A percentile compares a stretch with the other conserved stretches of the same genome.
These are phyloP conservation scores for Allygus modestus DNA, from an alignment of 2,888 invertebrate species.

Conservation along the genomic window DNA sequence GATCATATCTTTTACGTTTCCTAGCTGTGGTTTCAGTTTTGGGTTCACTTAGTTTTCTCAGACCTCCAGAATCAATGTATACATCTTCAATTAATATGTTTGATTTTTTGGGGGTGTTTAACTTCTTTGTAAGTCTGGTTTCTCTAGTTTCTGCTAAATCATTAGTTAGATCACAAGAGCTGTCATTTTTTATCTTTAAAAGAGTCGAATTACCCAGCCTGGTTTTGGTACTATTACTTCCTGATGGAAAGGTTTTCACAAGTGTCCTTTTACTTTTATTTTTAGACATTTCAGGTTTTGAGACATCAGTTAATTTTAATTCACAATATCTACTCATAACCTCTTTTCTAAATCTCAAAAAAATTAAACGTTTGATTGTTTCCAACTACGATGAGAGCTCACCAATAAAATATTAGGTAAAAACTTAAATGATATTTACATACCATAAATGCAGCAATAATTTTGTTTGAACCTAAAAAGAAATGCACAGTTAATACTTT, in stretches of 20 bases:
- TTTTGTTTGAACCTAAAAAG: background rate
- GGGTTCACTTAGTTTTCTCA: background rate
- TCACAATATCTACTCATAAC: conserved; percentile 20
- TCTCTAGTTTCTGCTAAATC: background rate
- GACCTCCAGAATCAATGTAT: background rate
- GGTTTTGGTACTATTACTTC: background rate
- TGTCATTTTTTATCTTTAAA: background rate
- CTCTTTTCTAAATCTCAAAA: background rate
- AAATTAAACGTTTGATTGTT: no score
- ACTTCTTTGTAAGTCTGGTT: background rate
- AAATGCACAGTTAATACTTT: no score
- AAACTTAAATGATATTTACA: background rate
- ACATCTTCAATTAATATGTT: background rate
- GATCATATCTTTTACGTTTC: background rate
- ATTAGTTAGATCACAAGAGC: background rate
- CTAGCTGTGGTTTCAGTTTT: background rate
- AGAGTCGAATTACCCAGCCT: background rate
- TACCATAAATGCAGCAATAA: background rate
- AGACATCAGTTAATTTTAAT: background rate
- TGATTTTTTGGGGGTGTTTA: background rate
- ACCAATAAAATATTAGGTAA: background rate
- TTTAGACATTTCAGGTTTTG: background rate
- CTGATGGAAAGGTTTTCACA: background rate
- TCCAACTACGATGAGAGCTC: no score
- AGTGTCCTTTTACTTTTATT: background rate